Conservation (phyloP, 1,140 invertebrate species). For the Teleogryllus occipitalis region DNA sequence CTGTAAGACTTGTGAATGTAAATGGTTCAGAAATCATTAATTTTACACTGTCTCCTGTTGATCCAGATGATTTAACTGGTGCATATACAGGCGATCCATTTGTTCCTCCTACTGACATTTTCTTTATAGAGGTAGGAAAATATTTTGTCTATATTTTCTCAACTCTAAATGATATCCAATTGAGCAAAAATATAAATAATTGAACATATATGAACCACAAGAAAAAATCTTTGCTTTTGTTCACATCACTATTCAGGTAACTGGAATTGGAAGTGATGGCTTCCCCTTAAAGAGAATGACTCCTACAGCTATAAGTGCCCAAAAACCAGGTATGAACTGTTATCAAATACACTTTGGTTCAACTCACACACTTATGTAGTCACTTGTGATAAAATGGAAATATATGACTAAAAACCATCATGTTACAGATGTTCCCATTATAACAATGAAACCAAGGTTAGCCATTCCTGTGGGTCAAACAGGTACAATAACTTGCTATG, state of each 20-base stretch:
- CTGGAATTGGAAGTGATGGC: conserved; percentile 33
- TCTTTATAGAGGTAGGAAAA: conserved; percentile 42
- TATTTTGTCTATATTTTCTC: conserved; percentile 19
- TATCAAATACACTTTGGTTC: background rate
- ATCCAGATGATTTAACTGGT: conserved; percentile 27
- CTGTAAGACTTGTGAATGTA: conserved; percentile 42
- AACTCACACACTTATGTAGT: too few relatives aligned
- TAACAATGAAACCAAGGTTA: background rate
- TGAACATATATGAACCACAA: background rate
- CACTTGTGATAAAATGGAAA: too few relatives aligned
- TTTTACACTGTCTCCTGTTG: conserved; percentile 33
- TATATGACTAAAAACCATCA: too few relatives aligned
- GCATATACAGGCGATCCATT: conserved; percentile 41
- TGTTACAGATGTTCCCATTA: conserved; percentile 8
- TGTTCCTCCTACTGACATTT: conserved; percentile 41
- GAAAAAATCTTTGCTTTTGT: too few relatives aligned
- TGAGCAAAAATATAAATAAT: background rate
- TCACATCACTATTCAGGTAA: conserved; percentile 28
- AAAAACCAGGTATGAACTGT: conserved; percentile 32
- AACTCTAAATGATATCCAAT: background rate
- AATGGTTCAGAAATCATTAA: conserved; percentile 38
- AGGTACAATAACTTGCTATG: conserved; percentile 37
- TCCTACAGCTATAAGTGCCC: conserved; percentile 37
- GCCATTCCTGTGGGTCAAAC: conserved; percentile 13
- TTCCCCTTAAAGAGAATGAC: conserved; percentile 39